Conservation (phyloP, 1,140 invertebrate genomes). For the Himalopsyche phryganea region DNA sequence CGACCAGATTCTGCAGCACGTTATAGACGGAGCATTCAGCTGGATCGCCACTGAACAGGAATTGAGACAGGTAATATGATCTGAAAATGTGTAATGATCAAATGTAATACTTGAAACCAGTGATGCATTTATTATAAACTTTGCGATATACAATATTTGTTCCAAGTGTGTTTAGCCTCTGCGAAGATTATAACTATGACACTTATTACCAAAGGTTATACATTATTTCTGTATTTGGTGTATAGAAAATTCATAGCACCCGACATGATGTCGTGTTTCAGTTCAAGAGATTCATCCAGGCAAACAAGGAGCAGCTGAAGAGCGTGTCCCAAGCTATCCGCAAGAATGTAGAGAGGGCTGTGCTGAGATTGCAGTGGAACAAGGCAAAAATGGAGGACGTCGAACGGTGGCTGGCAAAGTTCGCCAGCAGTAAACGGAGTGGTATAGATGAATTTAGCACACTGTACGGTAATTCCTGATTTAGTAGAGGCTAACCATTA, state of each 20-base stretch:
- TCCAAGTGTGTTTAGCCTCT: too few species aligned
- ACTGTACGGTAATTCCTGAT: constrained; percentile 28
- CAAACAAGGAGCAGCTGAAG: constrained; percentile 40
- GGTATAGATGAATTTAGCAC: constrained; percentile 23
- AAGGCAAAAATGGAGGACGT: constrained; percentile 34
- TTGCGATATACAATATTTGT: too few species aligned
- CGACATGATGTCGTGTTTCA: constrained; percentile 21
- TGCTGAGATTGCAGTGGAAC: constrained; percentile 38
- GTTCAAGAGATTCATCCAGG: constrained; percentile 41
- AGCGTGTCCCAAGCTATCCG: constrained; percentile 39
- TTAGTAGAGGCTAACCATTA: constrained; percentile 18
- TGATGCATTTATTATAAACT: too few species aligned
- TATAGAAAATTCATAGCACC: too few species aligned
- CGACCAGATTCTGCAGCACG: constrained; percentile 35
- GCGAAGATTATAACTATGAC: too few species aligned
- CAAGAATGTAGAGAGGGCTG: constrained; percentile 40
- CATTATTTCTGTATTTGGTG: too few species aligned
- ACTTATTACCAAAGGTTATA: too few species aligned
- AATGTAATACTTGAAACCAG: too few species aligned
- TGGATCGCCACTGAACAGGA: constrained; percentile 39
- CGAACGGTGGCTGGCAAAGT: constrained; percentile 30
- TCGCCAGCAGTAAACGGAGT: constrained; percentile 14
- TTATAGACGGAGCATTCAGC: constrained; percentile 38
- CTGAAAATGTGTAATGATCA: too few species aligned
- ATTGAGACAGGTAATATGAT: constrained; percentile 37